These are phyloP conservation scores for Timema podura DNA, from an alignment of 2,888 invertebrate genomes.

Conservation along the genomic window DNA sequence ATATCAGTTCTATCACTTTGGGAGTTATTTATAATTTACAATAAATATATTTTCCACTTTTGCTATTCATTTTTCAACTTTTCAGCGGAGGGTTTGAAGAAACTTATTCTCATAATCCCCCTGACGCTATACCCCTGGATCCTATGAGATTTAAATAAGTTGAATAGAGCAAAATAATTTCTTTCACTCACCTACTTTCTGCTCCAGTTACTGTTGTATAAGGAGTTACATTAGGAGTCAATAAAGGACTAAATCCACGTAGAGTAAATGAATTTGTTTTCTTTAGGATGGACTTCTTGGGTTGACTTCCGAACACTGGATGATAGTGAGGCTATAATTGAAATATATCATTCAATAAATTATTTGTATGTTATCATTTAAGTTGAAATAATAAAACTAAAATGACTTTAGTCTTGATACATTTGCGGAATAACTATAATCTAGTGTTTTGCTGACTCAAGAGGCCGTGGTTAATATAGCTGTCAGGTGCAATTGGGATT, in stretches of 20 bases:
- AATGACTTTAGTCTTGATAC: too few relatives aligned
- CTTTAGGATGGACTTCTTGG: constrained; percentile 87
- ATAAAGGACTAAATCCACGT: constrained; percentile 54
- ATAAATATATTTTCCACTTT: not conserved
- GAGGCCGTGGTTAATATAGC: too few relatives aligned
- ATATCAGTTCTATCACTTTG: not conserved
- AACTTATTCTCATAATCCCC: too few relatives aligned
- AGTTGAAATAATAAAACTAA: not conserved
- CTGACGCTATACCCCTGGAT: not conserved
- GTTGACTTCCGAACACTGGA: constrained; percentile 51
- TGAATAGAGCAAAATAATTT: not conserved
- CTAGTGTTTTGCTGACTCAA: too few relatives aligned
- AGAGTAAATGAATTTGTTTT: constrained; percentile 88
- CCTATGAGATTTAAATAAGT: not conserved
- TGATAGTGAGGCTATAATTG: constrained; percentile 40
- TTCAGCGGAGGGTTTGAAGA: too few relatives aligned
- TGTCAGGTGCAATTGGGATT: too few relatives aligned
- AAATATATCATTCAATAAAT: constrained; percentile 1
- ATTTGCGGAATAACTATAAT: too few relatives aligned
- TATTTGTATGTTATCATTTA: too few relatives aligned
- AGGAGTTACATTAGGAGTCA: constrained; percentile 48
- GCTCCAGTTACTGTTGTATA: constrained; percentile 88
- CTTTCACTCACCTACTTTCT: constrained; percentile 60
- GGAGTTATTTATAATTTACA: not conserved
- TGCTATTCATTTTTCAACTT: too few relatives aligned